Conservation (phyloP, 2,797 vertebrate genomes). For the Neoniphon sammara region DNA sequence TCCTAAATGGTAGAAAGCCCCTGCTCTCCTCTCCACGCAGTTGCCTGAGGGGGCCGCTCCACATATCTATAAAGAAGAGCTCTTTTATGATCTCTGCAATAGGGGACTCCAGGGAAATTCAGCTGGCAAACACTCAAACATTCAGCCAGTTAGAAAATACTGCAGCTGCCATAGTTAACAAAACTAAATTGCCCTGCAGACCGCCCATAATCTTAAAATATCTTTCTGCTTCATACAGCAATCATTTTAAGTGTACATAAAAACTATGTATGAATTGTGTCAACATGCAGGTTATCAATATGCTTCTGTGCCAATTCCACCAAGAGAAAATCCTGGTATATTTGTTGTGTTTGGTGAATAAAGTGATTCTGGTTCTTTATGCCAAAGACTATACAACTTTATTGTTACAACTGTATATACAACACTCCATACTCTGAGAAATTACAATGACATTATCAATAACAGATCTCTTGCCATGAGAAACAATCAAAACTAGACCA, state of each 20-base stretch:
- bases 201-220: neutral
- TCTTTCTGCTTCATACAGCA: constrained; percentile 45
- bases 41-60: constrained; percentile 58
- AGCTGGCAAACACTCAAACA: constrained; percentile 76
- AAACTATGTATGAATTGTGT: neutral
- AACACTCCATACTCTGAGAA: neutral
- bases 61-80: constrained; percentile 66
- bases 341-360: too few relatives aligned
- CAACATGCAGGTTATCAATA: neutral
- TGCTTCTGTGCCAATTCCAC: neutral
- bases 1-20: constrained; percentile 65
- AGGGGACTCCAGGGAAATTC: constrained; percentile 69
- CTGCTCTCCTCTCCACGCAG: constrained; percentile 23
- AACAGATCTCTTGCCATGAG: neutral
- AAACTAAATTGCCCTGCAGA: constrained; percentile 14
- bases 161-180: constrained; percentile 53
- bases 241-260: neutral
- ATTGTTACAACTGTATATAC: too few relatives aligned
- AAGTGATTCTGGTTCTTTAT: too few relatives aligned
- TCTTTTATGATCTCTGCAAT: constrained; percentile 68
- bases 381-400: too few relatives aligned
- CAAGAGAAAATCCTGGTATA: neutral
- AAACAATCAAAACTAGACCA: neutral
- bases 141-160: constrained; percentile 48
- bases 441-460: neutral